A percentile compares a stretch with the other conserved stretches of the same genome.
Evolutionary conservation across 2,113 vertebrate genomes (phyloP).

Genomic region (Haemorhous mexicanus): DNA sequence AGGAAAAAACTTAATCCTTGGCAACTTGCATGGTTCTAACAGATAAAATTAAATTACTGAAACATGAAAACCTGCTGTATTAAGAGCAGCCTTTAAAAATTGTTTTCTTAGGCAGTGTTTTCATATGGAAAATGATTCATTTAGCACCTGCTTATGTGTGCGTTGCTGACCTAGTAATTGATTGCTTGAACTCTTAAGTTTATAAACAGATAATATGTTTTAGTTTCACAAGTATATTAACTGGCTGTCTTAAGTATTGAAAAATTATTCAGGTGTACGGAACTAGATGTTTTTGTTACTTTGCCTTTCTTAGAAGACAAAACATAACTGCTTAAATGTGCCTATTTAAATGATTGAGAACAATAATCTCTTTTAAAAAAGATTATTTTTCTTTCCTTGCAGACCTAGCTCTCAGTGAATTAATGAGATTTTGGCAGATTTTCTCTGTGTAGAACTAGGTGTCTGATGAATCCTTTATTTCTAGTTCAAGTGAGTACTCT

Average conservation of each 20-base stretch:
- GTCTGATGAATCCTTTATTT: background rate
- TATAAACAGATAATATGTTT: background rate
- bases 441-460: background rate
- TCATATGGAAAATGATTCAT: background rate
- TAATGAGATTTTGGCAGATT: background rate
- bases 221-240: background rate
- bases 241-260: background rate
- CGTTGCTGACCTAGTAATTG: background rate
- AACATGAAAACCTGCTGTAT: background rate
- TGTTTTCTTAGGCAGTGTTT: background rate
- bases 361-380: background rate
- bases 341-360: background rate
- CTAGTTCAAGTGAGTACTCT: background rate
- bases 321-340: background rate
- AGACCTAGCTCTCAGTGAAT: background rate
- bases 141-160: background rate
- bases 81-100: background rate
- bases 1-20: conserved; percentile 22
- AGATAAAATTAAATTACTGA: conserved; percentile 38
- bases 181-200: background rate
- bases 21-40: background rate
- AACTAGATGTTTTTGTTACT: background rate
- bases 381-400: background rate
- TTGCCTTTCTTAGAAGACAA: background rate
- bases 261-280: background rate